Evolutionary conservation across 2,797 vertebrate genomes (phyloP), one percentile per base, ranked within the genome.

Genomic region (Hozukius guyotensis): DNA sequence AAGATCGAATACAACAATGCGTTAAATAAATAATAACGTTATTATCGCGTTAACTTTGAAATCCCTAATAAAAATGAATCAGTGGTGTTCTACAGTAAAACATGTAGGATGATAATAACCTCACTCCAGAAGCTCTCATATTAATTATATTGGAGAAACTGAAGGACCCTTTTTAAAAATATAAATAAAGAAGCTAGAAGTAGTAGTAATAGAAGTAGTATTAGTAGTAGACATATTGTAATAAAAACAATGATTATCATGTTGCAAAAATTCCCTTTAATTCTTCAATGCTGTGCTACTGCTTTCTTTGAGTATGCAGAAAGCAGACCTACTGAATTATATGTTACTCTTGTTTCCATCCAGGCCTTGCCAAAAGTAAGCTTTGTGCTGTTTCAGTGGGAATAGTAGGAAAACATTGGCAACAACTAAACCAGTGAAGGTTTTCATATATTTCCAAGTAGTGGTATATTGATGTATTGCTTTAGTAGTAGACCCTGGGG

Each of bases 311-410:
- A 52, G 24, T 59, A 9, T 71, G 25, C 4, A 46, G 31, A 14
- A 42, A 69, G 34, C 31, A 76, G 46, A 72, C 4, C 7, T 12
- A 36, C 24, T 57, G 34, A 64, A 22, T 52, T 61, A 8, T 29
- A 46, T 69, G 9, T 49, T 32, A 20, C 22, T n/a, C n/a, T 25
- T 31, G 6, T 79, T 68, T 73, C 74, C 72, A 75, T 77, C 55
- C 13, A 18, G 31, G 5, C 4, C 1, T 60, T 4, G 22, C 32
- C 59, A 76, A n/a, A 42, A 27, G 6, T 52, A 10, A 69, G 36
- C 56, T 72, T n/a, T 63, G 8, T 36, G n/a, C 13, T 36, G 8
- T 64, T 49, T 80, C 14, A 13, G 24, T 80, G 42, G 62, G 22
- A 60, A 72, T 34, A 3, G 18, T 13, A 27, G 25, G 55, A n/a